Base-by-base conservation (phyloP, 2,113 vertebrate species). In the Donacobius atricapilla region DNA sequence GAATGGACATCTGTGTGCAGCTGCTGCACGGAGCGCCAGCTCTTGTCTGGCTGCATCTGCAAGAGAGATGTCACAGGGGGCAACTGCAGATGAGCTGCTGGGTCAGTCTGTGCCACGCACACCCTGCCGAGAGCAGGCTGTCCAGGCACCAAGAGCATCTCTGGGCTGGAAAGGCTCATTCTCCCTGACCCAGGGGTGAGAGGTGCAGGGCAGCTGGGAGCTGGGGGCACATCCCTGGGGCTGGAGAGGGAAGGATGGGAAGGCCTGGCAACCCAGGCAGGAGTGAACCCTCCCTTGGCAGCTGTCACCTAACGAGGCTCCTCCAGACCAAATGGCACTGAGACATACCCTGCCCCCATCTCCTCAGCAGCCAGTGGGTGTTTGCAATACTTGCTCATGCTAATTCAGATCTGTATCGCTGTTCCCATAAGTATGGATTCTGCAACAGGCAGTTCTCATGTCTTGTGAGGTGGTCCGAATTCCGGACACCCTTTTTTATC, bases 1-100 rank as follows among this genome's bases (percentile, higher is more conserved):
- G 7, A 20, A 42, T 16, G 48, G 47, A n/a, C 77, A 89, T 93
- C 69, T 95, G 90, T 82, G 56, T 56, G 64, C 87, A 94, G 89
- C 80, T 89, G 80, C 58, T 92, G 71, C n/a, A 10, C 2, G 4
- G 18, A 83, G 35, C 42, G 45, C 42, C 45, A 78, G 72, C n/a
- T 64, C 39, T 39, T 37, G 50, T 14, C 42, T 89, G 72, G 21
- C 42, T 51, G 37, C 37, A 19, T 44, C 68, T 60, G n/a, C 64
- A 25, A 14, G 33, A 0, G 13, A 48, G 45, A n/a, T 64, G 33
- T 22, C 63, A 30, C 15, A 23, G 68, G 35, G 35, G n/a, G 8
- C 48, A 42, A 3, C 28, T 12, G 54, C 33, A 82, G 42, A 13
- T 17, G 75, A 63, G 64, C 54, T 70, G n/a, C 51, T 2, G 13